Evolutionary conservation across 2,888 invertebrate genomes (phyloP), one percentile per base, ranked within the genome.

Genomic region (Aspidiotus rigidus): DNA sequence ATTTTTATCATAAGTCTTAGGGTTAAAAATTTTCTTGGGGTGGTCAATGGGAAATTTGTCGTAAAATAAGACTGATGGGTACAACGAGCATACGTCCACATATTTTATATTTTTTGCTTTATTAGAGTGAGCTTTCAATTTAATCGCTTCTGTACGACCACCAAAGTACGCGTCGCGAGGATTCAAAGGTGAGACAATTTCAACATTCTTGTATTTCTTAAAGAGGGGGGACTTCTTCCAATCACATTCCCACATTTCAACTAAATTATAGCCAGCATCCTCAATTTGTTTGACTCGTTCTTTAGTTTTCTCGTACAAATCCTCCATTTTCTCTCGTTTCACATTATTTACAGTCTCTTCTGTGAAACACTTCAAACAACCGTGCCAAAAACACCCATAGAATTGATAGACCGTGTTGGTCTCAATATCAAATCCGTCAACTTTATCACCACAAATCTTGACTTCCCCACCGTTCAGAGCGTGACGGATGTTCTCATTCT

Each of bases 121-220:
- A 6, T 7, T 41, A 42, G 17, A 11, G 7, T 6, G 6, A 15
- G 17, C 17, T 54, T 62, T 70, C 69, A 74, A 70, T 67, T 73
- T 72, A 57, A 70, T 67, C 16, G 72, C 73, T 64, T 74, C 73
- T 5, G 73, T 74, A 71, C 72, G 70, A 40, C 73, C 73, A 0
- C 73, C 73, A 69, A 70, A 74, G 64, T 73, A 73, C 40, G 72
- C 72, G 61, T 74, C 69, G 69, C 72, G 69, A 63, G 73, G 72
- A 41, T 73, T 70, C 17, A 73, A 59, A 17, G 64, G 61, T 63
- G 63, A 69, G 10, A 71, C 64, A 41, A 70, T 39, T 9, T 72
- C 49, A 11, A 41, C 17, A 11, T 44, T 64, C 44, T 44, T 17
- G 15, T 13, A 16, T 13, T 41, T 72, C 55, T 44, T 69, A 28